phyloP scores from a whole-genome alignment of 1,140 invertebrate genomes.

The Eumeta japonica region DNA sequence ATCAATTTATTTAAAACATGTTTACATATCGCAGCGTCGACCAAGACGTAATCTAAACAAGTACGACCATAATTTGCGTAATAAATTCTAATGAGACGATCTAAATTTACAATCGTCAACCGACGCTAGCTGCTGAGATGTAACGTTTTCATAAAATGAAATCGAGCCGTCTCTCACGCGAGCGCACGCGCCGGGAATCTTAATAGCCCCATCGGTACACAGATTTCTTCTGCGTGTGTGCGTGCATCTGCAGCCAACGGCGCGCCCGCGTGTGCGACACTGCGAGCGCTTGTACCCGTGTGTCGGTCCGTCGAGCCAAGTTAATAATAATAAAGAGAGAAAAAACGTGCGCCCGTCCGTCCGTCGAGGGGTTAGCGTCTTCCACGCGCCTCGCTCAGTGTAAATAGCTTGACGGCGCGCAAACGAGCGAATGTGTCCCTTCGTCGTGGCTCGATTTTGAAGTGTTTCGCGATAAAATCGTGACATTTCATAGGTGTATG shows the following conservation, averaged over 20 bases:
- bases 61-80: no score
- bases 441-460: no score
- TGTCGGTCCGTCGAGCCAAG: conserved; percentile 18
- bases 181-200: conserved; percentile 14
- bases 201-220: conserved; percentile 12
- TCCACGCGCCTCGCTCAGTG: conserved; percentile 33
- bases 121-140: no score
- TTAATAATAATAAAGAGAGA: conserved; percentile 49
- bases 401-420: conserved; percentile 30
- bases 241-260: conserved; percentile 6
- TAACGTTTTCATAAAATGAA: conserved; percentile 20
- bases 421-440: conserved; percentile 20
- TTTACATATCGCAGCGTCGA: no score
- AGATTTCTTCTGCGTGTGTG: conserved; percentile 7
- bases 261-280: background rate
- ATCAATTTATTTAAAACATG: no score
- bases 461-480: no score
- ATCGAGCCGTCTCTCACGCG: conserved; percentile 12
- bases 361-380: conserved; percentile 38
- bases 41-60: no score
- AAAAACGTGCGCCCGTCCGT: conserved; percentile 31
- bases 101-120: no score
- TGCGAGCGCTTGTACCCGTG: conserved; percentile 8
- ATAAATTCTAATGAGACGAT: no score
- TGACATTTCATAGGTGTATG: conserved; percentile 9